Percentiles rank a stretch among this genome's conserved stretches.
Evolutionary conservation across 2,113 vertebrate genomes (phyloP).

Genomic region (Artemisiospiza belli): DNA sequence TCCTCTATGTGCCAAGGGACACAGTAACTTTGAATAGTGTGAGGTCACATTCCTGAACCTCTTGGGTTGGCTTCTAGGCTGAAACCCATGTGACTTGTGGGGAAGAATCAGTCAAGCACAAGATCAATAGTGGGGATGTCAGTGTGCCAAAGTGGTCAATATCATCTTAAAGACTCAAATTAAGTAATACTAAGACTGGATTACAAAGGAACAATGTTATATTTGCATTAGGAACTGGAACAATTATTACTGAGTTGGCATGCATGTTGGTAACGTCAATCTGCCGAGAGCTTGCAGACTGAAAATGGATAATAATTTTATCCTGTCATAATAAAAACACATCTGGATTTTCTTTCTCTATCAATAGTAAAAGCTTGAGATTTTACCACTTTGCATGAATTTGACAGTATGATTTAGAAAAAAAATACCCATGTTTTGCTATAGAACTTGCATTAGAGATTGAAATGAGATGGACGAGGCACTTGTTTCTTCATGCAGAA

Average conservation of each 20-base stretch:
- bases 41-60: neutral
- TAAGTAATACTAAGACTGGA: neutral
- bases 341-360: neutral
- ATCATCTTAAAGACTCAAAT: neutral
- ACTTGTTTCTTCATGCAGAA: neutral
- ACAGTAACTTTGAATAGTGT: neutral
- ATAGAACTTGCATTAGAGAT: neutral
- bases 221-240: neutral
- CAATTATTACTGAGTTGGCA: neutral
- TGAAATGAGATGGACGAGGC: neutral
- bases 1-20: neutral
- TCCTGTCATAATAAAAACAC: neutral
- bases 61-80: neutral
- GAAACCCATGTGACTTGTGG: neutral
- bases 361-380: neutral
- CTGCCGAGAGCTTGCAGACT: neutral
- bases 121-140: neutral
- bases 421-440: rapidly evolving
- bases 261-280: neutral
- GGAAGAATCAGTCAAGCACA: neutral
- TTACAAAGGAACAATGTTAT: neutral
- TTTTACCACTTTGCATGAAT: neutral
- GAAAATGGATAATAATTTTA: neutral
- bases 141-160: neutral
- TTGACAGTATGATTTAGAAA: neutral